Evolutionary conservation across 2,888 invertebrate species (phyloP).

Genomic region (Acrocyrtus sp.): DNA sequence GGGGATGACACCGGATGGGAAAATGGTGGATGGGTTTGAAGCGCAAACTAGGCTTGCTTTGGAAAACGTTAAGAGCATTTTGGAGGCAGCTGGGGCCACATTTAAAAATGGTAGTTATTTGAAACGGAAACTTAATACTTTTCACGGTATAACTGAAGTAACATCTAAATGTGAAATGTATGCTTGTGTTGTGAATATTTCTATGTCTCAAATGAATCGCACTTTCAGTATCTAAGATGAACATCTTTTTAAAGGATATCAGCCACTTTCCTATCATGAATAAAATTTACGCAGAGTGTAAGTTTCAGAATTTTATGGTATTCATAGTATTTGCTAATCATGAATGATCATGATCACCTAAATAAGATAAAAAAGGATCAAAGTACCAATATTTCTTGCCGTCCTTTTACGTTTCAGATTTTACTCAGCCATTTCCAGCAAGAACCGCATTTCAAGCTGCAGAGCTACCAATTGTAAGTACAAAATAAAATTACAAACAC

Average conservation of each 20-base stretch:
- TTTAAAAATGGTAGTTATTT: slow-evolving; percentile 73
- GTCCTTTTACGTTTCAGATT: slow-evolving; percentile 79
- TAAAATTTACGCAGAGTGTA: slow-evolving; percentile 85
- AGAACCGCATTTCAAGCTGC: slow-evolving; percentile 87
- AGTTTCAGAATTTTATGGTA: too few species aligned
- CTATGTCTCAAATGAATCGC: background rate
- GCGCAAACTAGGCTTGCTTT: slow-evolving; percentile 81
- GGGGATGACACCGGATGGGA: slow-evolving; percentile 78
- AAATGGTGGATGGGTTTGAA: slow-evolving; percentile 80
- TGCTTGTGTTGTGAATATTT: background rate
- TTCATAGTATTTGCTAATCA: too few species aligned
- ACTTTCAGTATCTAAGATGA: slow-evolving; percentile 80
- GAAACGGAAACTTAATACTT: too few species aligned
- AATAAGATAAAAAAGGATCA: background rate
- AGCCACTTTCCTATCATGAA: slow-evolving; percentile 84
- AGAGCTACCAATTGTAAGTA: slow-evolving; percentile 77
- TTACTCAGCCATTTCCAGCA: slow-evolving; percentile 80
- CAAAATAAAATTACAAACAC: too few species aligned
- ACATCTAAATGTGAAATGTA: background rate
- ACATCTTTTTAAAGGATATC: slow-evolving; percentile 83
- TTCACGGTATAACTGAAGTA: too few species aligned
- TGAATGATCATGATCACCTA: background rate
- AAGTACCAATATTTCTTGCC: background rate
- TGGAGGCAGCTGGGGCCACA: slow-evolving; percentile 79
- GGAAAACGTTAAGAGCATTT: slow-evolving; percentile 79